Evolutionary conservation across 2,797 vertebrate species (phyloP), one percentile per base, ranked within the genome.

Genomic region (Iguana delicatissima): DNA sequence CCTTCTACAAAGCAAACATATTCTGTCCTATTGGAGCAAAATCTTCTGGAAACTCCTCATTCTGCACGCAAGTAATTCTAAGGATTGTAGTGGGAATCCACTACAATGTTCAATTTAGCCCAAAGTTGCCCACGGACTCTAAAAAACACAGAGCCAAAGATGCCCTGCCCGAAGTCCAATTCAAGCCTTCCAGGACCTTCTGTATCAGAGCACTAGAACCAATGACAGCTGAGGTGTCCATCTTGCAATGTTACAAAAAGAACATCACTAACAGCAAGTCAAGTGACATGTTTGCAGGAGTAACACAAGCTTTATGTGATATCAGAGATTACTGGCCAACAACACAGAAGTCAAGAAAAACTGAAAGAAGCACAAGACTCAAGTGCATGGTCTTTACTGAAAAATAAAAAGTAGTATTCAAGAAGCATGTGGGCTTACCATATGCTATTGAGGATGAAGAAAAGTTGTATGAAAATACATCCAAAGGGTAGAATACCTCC

Each of bases 401-500:
- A 26, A 38, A 74, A 6, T 2, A 42, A 18, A 35, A 32, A 42
- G 38, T 91, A 85, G 38, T 89, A 91, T 67, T 79, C 46, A 87
- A 76, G 24, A 4, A 87, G 62, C 46, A 73, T 1, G 1, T 20
- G 9, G 26, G 95, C 98, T 97, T 95, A 99, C 99, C 99, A 99
- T 96, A 99, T 99, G 92, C 98, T 99, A 95, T 99, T 99, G 76
- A 99, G 98, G 95, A 99, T 99, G 96, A 99, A 99, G 96, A 99
- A 99, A 74, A 99, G 97, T 97, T 99, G 99, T 95, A 99, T 99
- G 91, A 99, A 99, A 95, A 99, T 99, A 92, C 98, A 99, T 22
- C 98, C 98, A 74, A 99, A 99, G 8, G 98, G 98, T 59, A 99
- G 96, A 96, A 99, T 99, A 22, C 98, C 98, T 91, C 98, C 98